Conservation (phyloP, 2,888 invertebrate genomes). For the Andrena minutula region DNA sequence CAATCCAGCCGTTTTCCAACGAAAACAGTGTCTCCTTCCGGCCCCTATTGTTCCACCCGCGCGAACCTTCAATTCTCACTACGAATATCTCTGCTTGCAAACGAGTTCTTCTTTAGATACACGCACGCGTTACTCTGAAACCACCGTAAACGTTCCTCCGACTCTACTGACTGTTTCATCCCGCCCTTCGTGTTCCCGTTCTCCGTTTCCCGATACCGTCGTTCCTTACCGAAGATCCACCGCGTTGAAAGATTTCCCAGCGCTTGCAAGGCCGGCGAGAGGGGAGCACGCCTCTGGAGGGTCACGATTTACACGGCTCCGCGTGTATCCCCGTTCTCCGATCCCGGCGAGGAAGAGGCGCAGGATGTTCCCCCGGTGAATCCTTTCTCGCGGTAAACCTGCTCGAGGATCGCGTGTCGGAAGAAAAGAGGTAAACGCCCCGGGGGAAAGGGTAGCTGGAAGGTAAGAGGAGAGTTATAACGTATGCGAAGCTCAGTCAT, state of each 20-base stretch:
- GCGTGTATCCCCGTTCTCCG: not conserved
- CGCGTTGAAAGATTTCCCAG: not conserved
- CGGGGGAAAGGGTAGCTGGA: not conserved
- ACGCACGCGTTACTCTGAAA: not conserved
- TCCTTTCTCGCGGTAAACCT: conserved; percentile 8
- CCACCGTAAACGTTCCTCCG: too few species aligned
- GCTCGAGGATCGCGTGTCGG: conserved; percentile 3
- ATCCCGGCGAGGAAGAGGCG: too few species aligned
- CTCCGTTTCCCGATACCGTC: not conserved
- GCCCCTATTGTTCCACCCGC: conserved; percentile 21
- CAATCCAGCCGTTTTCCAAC: conserved; percentile 34
- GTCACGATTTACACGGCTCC: conserved; percentile 22
- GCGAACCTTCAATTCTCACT: conserved; percentile 32
- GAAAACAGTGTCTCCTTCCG: conserved; percentile 24
- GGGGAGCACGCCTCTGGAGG: not conserved
- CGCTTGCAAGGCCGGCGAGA: not conserved
- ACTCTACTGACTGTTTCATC: not conserved
- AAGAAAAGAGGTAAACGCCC: not conserved
- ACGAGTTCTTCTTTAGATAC: too few species aligned
- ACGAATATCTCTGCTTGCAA: not conserved
- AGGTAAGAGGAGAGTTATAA: conserved; percentile 23
- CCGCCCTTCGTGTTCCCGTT: not conserved
- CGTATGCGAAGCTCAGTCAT: conserved; percentile 45
- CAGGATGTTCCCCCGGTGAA: not conserved
- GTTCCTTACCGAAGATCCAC: not conserved